Conservation (phyloP, 2,888 invertebrate genomes). For the Cryptophagus acutangulus region DNA sequence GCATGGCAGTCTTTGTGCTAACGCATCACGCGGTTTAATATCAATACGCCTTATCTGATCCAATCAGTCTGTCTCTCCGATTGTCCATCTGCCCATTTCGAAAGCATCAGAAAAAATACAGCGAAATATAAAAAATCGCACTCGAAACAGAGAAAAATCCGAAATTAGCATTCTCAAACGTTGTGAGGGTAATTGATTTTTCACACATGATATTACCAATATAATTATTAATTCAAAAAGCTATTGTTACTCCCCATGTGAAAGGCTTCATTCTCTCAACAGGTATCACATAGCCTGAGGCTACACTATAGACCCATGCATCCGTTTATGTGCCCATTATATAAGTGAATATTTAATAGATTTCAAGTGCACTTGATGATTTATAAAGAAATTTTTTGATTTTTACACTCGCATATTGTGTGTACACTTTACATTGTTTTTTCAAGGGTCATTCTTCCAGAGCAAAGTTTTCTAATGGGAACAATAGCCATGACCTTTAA, state of each 20-base stretch:
- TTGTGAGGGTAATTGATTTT: constrained; percentile 30
- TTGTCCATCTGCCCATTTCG: constrained; percentile 35
- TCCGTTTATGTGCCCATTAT: constrained; percentile 24
- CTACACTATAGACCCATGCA: constrained; percentile 24
- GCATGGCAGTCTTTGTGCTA: constrained; percentile 39
- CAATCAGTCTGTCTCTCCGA: constrained; percentile 27
- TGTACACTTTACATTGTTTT: too few relatives aligned
- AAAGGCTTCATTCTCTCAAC: constrained; percentile 27
- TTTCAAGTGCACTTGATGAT: constrained; percentile 5
- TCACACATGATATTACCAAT: constrained; percentile 19
- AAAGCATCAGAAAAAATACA: too few relatives aligned
- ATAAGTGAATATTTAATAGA: constrained; percentile 25
- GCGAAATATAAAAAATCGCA: neutral
- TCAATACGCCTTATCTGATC: constrained; percentile 43
- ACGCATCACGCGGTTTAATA: constrained; percentile 42
- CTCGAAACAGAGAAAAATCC: neutral
- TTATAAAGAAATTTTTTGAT: too few relatives aligned
- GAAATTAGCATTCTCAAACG: constrained; percentile 4
- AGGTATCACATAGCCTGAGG: constrained; percentile 30
- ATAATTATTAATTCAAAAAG: constrained; percentile 10
- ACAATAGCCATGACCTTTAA: too few relatives aligned
- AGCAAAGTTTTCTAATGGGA: too few relatives aligned
- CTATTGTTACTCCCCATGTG: constrained; percentile 6
- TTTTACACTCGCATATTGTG: too few relatives aligned
- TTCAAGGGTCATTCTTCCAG: too few relatives aligned